These are phyloP conservation scores for Choloepus didactylus DNA, from an alignment of 2,797 vertebrate genomes.

Conservation along the genomic window DNA sequence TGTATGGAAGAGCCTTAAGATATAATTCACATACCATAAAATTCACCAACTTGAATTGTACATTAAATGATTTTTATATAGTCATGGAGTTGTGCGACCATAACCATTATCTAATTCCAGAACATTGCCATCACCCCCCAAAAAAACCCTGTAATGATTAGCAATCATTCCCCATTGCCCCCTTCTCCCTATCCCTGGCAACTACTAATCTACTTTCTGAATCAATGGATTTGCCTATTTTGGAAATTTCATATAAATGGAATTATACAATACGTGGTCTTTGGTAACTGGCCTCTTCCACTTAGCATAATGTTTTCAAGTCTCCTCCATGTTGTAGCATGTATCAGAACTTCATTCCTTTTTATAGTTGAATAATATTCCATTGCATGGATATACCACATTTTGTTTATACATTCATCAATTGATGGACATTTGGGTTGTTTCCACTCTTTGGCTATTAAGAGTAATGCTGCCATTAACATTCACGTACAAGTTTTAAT, in stretches of 20 bases:
- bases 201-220: not conserved
- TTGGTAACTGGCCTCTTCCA: not conserved
- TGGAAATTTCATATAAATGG: not conserved
- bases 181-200: not conserved
- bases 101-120: conserved; percentile 2
- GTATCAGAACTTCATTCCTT: not conserved
- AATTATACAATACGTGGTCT: not conserved
- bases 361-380: not conserved
- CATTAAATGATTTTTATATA: not conserved
- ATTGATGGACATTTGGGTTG: not conserved
- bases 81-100: not conserved
- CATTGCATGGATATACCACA: not conserved
- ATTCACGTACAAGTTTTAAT: not conserved
- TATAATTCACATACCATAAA: not conserved
- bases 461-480: not conserved
- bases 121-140: not conserved
- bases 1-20: not conserved
- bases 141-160: not conserved
- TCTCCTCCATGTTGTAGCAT: not conserved
- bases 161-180: not conserved
- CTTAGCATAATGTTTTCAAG: conserved; percentile 19
- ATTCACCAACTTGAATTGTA: not conserved
- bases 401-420: not conserved
- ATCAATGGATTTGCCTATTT: not conserved
- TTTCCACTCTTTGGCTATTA: conserved; percentile 25